Base-by-base conservation (phyloP, 2,888 invertebrate genomes). In the Sepiola atlantica region DNA sequence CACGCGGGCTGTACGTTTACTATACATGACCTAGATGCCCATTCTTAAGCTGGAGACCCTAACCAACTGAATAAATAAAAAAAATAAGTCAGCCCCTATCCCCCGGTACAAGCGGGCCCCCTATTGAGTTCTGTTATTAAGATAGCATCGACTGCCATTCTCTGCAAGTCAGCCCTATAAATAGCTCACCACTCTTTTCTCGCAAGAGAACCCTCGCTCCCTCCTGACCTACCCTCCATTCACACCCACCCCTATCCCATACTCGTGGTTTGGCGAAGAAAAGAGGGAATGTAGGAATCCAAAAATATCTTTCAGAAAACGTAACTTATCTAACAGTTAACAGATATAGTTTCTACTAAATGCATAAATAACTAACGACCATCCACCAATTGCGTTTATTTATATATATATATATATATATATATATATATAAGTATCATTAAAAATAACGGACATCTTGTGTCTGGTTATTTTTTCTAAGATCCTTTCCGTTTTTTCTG, bases 301-400 rank as follows among this genome's bases (percentile, higher is more conserved):
- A 77, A 77, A 77, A 77, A 77, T 77, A 77, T 77, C 77, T 77
- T 77, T 77, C 45, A 45, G n/a, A 77, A 77, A 77, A 77, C 77
- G 77, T 77, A 77, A 77, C 77, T 32, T 77, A 77, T 77, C 77
- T 77, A 77, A 16, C 77, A 77, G 77, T 77, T n/a, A 77, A 32
- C 77, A n/a, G 77, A 77, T 77, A 77, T 77, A 77, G n/a, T 77
- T 77, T 77, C 77, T n/a, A n/a, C n/a, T 32, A 18, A 32, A 32
- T 32, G 77, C 32, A 77, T n/a, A 18, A 77, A 77, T 77, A 77
- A n/a, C 77, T n/a, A n/a, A n/a, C 77, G 32, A 77, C 77, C 77
- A 77, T 14, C 14, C 14, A 77, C n/a, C 77, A 77, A 45, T 77
- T 77, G n/a, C 77, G 28, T 28, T 6, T 21, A 61, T 21, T 24